phyloP scores from a whole-genome alignment of 2,797 vertebrate species.

The Thaleichthys pacificus region DNA sequence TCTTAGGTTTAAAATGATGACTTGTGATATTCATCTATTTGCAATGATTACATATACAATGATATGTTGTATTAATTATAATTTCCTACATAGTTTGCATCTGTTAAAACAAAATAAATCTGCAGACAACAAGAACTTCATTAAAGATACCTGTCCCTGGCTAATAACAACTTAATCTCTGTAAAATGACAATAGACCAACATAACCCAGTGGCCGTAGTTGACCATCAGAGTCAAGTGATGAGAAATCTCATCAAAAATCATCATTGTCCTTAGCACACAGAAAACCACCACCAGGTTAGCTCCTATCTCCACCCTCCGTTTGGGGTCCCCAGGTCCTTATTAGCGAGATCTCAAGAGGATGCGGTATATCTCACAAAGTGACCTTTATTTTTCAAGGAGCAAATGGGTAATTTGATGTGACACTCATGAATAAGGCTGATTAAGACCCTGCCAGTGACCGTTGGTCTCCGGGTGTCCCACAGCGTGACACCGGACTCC shows the following conservation, averaged over 20 bases:
- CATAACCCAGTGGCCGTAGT: neutral
- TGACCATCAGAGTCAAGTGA: neutral
- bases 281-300: no score
- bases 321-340: slow-evolving; percentile 18
- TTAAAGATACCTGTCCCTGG: slow-evolving; percentile 38
- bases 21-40: slow-evolving; percentile 6
- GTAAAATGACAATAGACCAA: neutral
- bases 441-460: slow-evolving; percentile 44
- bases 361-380: slow-evolving; percentile 48
- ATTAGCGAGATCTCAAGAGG: slow-evolving; percentile 51
- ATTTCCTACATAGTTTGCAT: slow-evolving; percentile 35
- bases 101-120: slow-evolving; percentile 16
- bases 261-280: no score
- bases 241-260: neutral
- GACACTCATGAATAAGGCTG: slow-evolving; percentile 63
- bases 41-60: neutral
- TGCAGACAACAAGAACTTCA: slow-evolving; percentile 27
- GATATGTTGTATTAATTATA: neutral
- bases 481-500: slow-evolving; percentile 42
- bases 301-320: neutral
- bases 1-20: slow-evolving; percentile 6
- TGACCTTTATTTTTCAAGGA: slow-evolving; percentile 50
- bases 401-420: slow-evolving; percentile 62
- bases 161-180: slow-evolving; percentile 8
- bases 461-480: slow-evolving; percentile 26